Evolutionary conservation across 2,888 invertebrate genomes (phyloP), one percentile per base, ranked within the genome.

Genomic region (Diarsia rubi): DNA sequence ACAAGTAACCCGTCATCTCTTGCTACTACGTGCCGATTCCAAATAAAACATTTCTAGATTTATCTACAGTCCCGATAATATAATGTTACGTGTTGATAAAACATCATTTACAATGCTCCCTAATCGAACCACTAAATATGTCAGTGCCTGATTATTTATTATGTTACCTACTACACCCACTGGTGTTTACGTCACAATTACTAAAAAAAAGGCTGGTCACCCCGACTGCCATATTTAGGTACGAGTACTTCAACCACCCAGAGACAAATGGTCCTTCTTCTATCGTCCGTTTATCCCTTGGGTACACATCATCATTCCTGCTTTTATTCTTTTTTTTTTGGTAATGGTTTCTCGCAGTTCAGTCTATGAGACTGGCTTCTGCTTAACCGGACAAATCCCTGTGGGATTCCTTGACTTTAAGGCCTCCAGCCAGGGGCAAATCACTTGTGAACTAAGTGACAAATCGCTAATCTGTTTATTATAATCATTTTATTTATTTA

Each of bases 21-120:
- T 64, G 12, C 9, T 19, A 19, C 44, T 67, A 79, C 37, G 49
- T 78, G 59, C 31, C 6, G 9, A 70, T 27, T 37, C 14, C 11
- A 72, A 62, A 45, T 21, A 24, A 44, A 63, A 44, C 19, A 24
- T 11, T 57, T 57, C 16, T 52, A 52, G 11, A n/a, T 21, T 81
- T 45, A 76, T 77, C 82, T 31, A 11, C 47, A 24, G 14, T 49
- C 54, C 37, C 37, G 16, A 31, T 67, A 77, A 37, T 59, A 12
- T 21, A 31, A 66, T 44, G 14, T 69, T 45, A 69, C 54, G 47
- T 60, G 47, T 11, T 37, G 83, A 79, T 83, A 68, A 68, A 68
- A 24, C 14, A 49, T 78, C 54, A 69, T 72, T 83, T 82, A 77
- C 64, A 52, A 72, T 45, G 12, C 19, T 12, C 9, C 24, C 3